Evolutionary conservation across 30 jellyfish, hydroid and myxozoan species (phyloP), one percentile per base, ranked within the genome.

Genomic region (Aurelia aurita): DNA sequence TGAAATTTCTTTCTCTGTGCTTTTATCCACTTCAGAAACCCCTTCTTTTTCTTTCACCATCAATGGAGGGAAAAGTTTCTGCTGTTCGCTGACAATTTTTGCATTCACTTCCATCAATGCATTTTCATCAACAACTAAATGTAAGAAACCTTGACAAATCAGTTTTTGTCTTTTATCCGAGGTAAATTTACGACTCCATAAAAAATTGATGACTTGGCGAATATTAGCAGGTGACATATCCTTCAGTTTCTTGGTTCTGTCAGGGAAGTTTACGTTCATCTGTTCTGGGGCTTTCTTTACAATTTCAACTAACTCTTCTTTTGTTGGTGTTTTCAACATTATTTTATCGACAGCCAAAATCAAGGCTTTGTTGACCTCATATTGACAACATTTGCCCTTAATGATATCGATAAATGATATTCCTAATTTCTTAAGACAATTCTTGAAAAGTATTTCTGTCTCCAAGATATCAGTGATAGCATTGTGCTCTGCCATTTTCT

Each of bases 401-500:
- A 34, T 23, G 2, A 81, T 65, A 55, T 81, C 91, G 28, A 1
- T 32, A 29, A 8, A 19, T 5, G 49, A n/a, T 45, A 81, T 67
- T 5, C 59, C 55, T 10, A 81, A 58, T 3, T 3, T 26, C 0
- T 57, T 81, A 3, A 67, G 69, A 34, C 85, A 67, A 18, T 68
- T 60, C 34, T 58, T 25, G 15, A 81, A 20, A 6, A 81, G 58
- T n/a, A 23, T 18, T 12, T 55, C 85, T 5, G 91, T 81, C 21
- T 28, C 55, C 25, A 81, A 49, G 1, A 81, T 72, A 81, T 81
- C 91, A 15, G 91, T 81, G 10, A 69, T 55, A 3, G 91, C 84
- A 69, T 81, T 67, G 58, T 81, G 91, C 45, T 31, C 78, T 32
- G 46, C 35, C 91, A 81, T 81, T 46, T 53, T 28, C 22, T 13